These are phyloP conservation scores for Halesus radiatus DNA, from an alignment of 1,140 invertebrate species.

Conservation along the genomic window DNA sequence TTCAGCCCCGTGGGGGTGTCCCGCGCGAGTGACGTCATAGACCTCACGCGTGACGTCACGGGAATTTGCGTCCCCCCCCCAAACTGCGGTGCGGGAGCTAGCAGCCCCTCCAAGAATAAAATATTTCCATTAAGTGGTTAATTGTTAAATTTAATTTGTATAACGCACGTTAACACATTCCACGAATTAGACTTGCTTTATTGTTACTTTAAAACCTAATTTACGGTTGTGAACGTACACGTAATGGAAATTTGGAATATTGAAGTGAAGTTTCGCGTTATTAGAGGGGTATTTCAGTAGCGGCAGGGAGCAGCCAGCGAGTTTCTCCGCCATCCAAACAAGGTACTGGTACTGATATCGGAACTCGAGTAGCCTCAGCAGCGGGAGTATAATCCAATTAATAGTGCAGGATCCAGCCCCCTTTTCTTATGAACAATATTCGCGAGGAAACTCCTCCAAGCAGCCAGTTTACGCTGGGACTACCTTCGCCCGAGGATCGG, in stretches of 20 bases:
- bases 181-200: not conserved
- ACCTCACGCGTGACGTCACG: constrained; percentile 2
- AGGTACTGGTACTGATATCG: too few species aligned
- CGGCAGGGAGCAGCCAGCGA: too few species aligned
- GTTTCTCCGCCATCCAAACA: too few species aligned
- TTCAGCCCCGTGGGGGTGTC: not conserved
- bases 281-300: too few species aligned
- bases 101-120: not conserved
- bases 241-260: not conserved
- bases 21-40: not conserved
- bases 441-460: too few species aligned
- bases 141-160: not conserved
- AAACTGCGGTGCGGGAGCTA: not conserved
- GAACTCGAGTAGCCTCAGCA: too few species aligned
- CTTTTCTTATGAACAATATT: too few species aligned
- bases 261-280: constrained; percentile 12
- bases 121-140: not conserved
- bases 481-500: too few species aligned
- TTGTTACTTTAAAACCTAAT: constrained; percentile 10
- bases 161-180: constrained; percentile 3
- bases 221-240: too few species aligned
- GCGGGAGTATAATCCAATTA: too few species aligned
- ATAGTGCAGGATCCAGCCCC: too few species aligned
- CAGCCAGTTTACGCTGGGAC: too few species aligned
- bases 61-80: not conserved